Base-by-base conservation (phyloP, 2,113 vertebrate genomes). In the Ifrita kowaldi region DNA sequence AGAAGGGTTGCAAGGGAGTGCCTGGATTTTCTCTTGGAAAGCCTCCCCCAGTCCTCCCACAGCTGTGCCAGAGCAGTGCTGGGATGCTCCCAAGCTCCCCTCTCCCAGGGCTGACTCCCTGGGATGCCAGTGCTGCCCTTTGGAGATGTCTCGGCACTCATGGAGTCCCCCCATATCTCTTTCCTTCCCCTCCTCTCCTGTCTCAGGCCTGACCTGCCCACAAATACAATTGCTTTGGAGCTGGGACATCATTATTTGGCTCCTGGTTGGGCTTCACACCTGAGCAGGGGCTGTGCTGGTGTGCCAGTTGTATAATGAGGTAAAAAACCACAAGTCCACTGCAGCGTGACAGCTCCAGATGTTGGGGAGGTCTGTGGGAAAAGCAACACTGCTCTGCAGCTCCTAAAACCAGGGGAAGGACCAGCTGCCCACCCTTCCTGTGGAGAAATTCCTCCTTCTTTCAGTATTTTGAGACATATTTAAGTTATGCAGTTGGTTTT, bases 121-220 rank as follows among this genome's bases (percentile, higher is more conserved):
- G 68, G 32, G 12, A 21, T 60, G 59, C 18, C 70, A 20, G 14
- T 3, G 17, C 59, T 74, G 56, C 37, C 67, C 62, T 14, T 1
- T 11, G 24, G 64, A 77, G 37, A 5, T 1, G 3, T 3, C 64
- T 19, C 1, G 17, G 74, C 50, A 39, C 17, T 28, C 18, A 2
- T 5, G 17, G 44, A 41, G 15, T 44, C 19, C 27, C 41, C 37
- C 1, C 0, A 3, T 2, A 3, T 13, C 52, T 37, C 32, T 62
- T 65, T 41, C 8, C 62, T 75, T 82, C 41, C 30, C 6, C 13
- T 59, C 16, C 41, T 44, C 37, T 42, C 35, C n/a, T 55, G 6
- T 16, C 26, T 33, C 44, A 13, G 53, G 6, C 33, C 39, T 35
- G 32, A 44, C 15, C 73, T 65, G 50, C 13, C 41, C 87, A 42